Conservation (phyloP, 2,797 vertebrate genomes). For the Zenarchopterus dispar region DNA sequence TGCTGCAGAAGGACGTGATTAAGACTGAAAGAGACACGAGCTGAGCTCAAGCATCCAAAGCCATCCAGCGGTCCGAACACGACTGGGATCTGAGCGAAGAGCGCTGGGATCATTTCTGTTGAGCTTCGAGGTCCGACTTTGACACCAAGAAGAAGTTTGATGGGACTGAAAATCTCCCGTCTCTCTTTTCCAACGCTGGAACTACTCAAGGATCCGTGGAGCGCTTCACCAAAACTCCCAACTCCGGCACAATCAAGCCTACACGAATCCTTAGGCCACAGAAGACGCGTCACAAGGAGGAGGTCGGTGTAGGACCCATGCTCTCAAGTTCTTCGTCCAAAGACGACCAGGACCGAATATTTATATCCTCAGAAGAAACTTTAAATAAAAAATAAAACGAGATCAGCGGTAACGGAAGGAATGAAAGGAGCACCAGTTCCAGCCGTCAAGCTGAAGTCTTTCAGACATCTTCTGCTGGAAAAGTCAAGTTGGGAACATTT, state of each 20-base stretch:
- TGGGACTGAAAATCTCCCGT: constrained; percentile 1
- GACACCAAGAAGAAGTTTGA: constrained; percentile 26
- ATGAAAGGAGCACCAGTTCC: constrained; percentile 14
- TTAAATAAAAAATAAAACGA: neutral
- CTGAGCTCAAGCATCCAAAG: constrained; percentile 16
- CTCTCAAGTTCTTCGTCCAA: neutral
- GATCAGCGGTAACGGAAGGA: neutral
- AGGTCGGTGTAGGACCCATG: constrained; percentile 6
- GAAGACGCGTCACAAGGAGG: neutral
- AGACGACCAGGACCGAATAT: neutral
- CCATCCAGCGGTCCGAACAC: constrained; percentile 3
- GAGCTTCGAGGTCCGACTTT: neutral
- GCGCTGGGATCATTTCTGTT: constrained; percentile 5
- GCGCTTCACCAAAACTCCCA: neutral
- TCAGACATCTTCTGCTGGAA: constrained; percentile 13
- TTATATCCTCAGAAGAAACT: constrained; percentile 25
- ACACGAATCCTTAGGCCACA: neutral
- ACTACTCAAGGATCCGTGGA: constrained; percentile 33
- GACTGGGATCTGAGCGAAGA: neutral
- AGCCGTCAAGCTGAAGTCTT: constrained; percentile 15
- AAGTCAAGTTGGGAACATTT: neutral
- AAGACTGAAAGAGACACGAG: constrained; percentile 44
- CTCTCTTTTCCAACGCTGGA: constrained; percentile 6
- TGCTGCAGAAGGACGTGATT: constrained; percentile 70
- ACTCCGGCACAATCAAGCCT: no score